Base-by-base conservation (phyloP, 2,797 vertebrate genomes). In the Leucoraja ocellata region DNA sequence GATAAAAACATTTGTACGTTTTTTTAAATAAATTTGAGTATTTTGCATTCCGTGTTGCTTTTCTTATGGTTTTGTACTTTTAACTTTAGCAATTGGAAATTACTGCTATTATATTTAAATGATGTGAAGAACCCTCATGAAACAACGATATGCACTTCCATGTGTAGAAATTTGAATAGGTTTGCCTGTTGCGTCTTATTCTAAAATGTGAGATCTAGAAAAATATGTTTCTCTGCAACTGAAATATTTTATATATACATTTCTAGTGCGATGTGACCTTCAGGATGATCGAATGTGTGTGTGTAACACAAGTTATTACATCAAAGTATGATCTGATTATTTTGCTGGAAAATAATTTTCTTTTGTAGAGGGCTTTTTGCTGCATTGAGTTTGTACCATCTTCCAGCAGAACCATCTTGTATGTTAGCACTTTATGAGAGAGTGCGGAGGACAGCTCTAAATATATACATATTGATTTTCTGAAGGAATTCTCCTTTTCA, bases 381-480 rank as follows among this genome's bases (percentile, higher is more conserved):
- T 84, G 54, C 46, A 61, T 88, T 68, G 36, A 32, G 16, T 68
- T 88, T n/a, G 28, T 88, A 68, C 63, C n/a, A 28, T 36, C 63
- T 36, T 68, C 63, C 84, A 88, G n/a, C 32, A 36, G 84, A 32
- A 32, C 14, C 32, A 8, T 18, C 32, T 21, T 32, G n/a, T 68
- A 28, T 14, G 63, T 88, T 68, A 25, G 28, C 32, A 36, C 61
- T 88, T 28, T 68, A 88, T 21, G 14, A 9, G 61, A 68, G 61
- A 36, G 63, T 16, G 58, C 32, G 28, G 58, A 32, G 28, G 58
- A 21, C n/a, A 21, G n/a, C 65, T 88, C 61, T 88, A 88, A 88
- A 88, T 65, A 88, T 88, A 88, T 63, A 86, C 8, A 9, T 36
- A 68, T 88, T 88, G 84, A 88, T 88, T 88, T 88, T 88, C 84